Base-by-base conservation (phyloP, 2,888 invertebrate species). In the Meiosimyza platycephala region DNA sequence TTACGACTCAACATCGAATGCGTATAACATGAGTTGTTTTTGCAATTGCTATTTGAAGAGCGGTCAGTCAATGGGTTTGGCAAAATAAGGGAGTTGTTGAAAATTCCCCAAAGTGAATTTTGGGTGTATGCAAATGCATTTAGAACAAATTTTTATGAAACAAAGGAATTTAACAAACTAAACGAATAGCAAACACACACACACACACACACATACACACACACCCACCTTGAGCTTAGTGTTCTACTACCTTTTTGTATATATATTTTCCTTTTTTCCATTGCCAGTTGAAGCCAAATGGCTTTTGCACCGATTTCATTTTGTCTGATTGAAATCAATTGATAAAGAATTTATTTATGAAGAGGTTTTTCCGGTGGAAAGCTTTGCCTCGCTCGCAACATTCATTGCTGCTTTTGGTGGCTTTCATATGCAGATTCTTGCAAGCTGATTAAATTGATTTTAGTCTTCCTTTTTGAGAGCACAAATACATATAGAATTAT, bases 1-100 rank as follows among this genome's bases (percentile, higher is more conserved):
- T 85, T 85, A 85, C 85, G 86, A 85, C 84, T 83, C 81, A 75
- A 75, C 74, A 76, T 77, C 75, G 73, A 68, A 70, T 75, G 73
- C 68, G 72, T 51, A 28, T 16, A 22, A 51, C 51, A 51, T 50
- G 64, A 40, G 40, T 40, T 40, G 40, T 40, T 40, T 40, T 40
- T 40, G 40, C 40, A 40, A 9, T 9, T 40, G 9, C 16, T 64
- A 16, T 11, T 50, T 48, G 48, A 18, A 28, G 18, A 47, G 16
- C 15, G 28, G 22, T 54, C n/a, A 16, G 15, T 55, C 55, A n/a
- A 40, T 40, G 40, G 40, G 40, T 7, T n/a, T n/a, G n/a, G n/a
- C n/a, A 40, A 40, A 40, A 60, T 28, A 18, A 18, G 16, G 33
- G 22, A 60, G 22, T 15, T 60, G 15, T 28, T 15, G 28, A 22